phyloP scores from a whole-genome alignment of 1,140 invertebrate species.

The Drosophila teissieri region DNA sequence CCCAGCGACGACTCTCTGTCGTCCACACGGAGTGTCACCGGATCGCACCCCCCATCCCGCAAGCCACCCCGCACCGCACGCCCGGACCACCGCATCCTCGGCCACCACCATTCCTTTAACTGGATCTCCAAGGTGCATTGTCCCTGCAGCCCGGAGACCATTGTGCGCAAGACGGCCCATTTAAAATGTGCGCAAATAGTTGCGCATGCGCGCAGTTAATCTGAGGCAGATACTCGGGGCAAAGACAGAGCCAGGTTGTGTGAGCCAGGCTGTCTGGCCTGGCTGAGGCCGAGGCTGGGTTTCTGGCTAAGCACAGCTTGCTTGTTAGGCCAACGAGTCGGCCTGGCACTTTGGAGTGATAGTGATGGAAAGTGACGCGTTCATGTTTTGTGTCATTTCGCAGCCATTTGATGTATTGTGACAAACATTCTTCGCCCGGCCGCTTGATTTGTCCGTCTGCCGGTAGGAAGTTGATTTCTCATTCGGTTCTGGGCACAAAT shows the following conservation, averaged over 20 bases:
- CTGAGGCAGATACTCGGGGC: constrained; percentile 27
- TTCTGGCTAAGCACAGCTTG: constrained; percentile 13
- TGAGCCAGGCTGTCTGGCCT: constrained; percentile 61
- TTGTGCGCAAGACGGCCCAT: constrained; percentile 68
- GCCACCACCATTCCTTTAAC: not conserved
- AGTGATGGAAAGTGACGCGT: constrained; percentile 84
- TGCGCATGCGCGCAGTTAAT: constrained; percentile 81
- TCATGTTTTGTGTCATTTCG: constrained; percentile 84
- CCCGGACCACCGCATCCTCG: not conserved
- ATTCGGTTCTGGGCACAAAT: constrained; percentile 4
- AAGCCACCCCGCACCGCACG: constrained; percentile 5
- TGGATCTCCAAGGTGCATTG: constrained; percentile 65
- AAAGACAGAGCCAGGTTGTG: not conserved
- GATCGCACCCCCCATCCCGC: constrained; percentile 12
- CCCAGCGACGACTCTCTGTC: constrained; percentile 62
- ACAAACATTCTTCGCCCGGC: constrained; percentile 78
- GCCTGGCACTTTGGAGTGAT: constrained; percentile 82
- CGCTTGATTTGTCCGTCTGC: constrained; percentile 4
- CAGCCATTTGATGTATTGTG: constrained; percentile 83
- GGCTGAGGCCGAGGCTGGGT: constrained; percentile 13
- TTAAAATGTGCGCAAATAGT: constrained; percentile 82
- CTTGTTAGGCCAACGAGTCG: constrained; percentile 47
- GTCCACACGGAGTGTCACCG: constrained; percentile 67
- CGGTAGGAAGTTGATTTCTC: constrained; percentile 31
- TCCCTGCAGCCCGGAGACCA: constrained; percentile 40